These are phyloP conservation scores for Adelosebastes latens DNA, from an alignment of 2,797 vertebrate genomes.

Conservation along the genomic window DNA sequence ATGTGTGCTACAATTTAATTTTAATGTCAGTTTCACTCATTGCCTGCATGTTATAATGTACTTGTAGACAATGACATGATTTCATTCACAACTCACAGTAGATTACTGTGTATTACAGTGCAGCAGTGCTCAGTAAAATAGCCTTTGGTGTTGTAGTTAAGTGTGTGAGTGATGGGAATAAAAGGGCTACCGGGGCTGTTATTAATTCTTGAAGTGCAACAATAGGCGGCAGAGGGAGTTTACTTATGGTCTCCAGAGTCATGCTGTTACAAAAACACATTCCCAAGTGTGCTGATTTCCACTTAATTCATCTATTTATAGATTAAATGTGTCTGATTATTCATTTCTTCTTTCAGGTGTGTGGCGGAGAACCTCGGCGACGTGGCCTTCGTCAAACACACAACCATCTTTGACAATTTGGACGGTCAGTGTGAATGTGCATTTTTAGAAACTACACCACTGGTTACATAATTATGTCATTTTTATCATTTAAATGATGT, in stretches of 20 bases:
- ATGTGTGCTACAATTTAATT: background rate
- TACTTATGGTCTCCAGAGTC: slow-evolving; percentile 20
- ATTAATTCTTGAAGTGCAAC: slow-evolving; percentile 20
- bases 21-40: slow-evolving; percentile 6
- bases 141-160: background rate
- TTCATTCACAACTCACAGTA: background rate
- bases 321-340: background rate
- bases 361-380: slow-evolving; percentile 87
- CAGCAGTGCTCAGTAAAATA: slow-evolving; percentile 7
- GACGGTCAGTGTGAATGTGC: slow-evolving; percentile 73
- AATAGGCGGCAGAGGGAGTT: slow-evolving; percentile 13
- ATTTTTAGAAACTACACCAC: background rate
- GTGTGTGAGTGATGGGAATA: slow-evolving; percentile 28
- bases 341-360: slow-evolving; percentile 70
- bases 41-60: background rate
- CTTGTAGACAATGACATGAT: background rate
- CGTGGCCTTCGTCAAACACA: slow-evolving; percentile 87
- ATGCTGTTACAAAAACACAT: background rate
- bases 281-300: background rate
- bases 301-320: background rate
- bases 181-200: slow-evolving; percentile 14
- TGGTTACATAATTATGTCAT: background rate
- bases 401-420: slow-evolving; percentile 83
- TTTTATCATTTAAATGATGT: background rate
- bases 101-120: background rate